Base-by-base conservation (phyloP, 1,140 invertebrate genomes). In the Calosoma granatense region DNA sequence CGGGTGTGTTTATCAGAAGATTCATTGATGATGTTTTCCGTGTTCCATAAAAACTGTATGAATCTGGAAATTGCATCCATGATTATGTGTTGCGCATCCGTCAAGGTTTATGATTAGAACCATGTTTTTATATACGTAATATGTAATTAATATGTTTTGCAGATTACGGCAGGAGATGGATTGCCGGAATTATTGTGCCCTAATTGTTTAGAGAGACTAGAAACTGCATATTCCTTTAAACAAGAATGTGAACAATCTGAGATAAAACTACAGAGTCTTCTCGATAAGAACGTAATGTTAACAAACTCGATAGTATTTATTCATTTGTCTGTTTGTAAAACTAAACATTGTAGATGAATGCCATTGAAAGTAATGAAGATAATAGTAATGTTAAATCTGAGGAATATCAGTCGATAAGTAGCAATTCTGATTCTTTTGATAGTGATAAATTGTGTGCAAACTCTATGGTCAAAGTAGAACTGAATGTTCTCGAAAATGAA, bases 241-340 rank as follows among this genome's bases (percentile, higher is more conserved):
- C 52, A 21, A 22, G 52, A 53, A 2, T 22, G 52, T 23, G 52
- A 53, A 53, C 20, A 53, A 53, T 53, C 52, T 1, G 52, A 53
- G n/a, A 14, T 21, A 23, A 53, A 21, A 22, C 22, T 53, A 22
- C 52, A 22, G 2, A 21, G n/a, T 36, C 26, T 36, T 36, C 6
- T 36, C 26, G n/a, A 36, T n/a, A n/a, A 36, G n/a, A 36, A 36
- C n/a, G 26, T 36, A 36, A 36, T 6, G n/a, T 9, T 36, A 6
- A 36, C 6, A 36, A n/a, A n/a, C 26, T n/a, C n/a, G 6, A 36
- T 36, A 36, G n/a, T 36, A n/a, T 36, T 36, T 36, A 9, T n/a
- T 9, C 26, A 36, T 36, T 9, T 36, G 26, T 6, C 6, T 9
- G n/a, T 36, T 36, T 36, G 6, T 36, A 36, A 9, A 36, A 36